A percentile compares a stretch with the other conserved stretches of the same genome.
phyloP scores from a whole-genome alignment of 1,140 invertebrate genomes.

The Micrasema minimum region DNA sequence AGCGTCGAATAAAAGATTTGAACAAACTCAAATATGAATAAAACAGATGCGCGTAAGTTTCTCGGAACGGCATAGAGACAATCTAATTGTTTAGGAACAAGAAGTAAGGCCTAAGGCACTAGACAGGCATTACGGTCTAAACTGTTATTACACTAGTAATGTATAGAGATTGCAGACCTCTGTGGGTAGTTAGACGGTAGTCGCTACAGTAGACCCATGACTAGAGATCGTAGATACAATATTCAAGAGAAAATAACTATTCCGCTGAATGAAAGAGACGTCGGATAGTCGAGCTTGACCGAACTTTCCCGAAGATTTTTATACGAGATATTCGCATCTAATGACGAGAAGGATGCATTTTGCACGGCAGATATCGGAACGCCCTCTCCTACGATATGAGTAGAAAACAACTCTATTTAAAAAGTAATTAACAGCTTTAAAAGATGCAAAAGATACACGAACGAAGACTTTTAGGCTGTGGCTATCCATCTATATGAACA shows the following conservation, averaged over 20 bases:
- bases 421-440: no score
- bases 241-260: no score
- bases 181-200: neutral
- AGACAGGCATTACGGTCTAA: conserved; percentile 9
- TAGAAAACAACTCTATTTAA: no score
- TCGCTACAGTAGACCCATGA: neutral
- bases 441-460: no score
- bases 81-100: conserved; percentile 1
- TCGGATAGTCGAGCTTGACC: neutral
- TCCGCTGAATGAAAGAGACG: neutral
- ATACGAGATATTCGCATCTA: neutral
- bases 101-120: neutral
- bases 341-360: conserved; percentile 8
- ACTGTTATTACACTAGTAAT: conserved; percentile 21
- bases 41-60: no score
- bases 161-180: conserved; percentile 31
- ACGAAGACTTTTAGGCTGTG: no score
- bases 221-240: no score
- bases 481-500: no score
- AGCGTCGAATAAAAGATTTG: no score
- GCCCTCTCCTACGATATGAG: neutral
- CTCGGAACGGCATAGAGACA: neutral
- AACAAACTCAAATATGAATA: no score
- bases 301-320: no score
- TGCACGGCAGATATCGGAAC: conserved; percentile 18